Base-by-base conservation (phyloP, 2,797 vertebrate genomes). In the Spea hammondii region DNA sequence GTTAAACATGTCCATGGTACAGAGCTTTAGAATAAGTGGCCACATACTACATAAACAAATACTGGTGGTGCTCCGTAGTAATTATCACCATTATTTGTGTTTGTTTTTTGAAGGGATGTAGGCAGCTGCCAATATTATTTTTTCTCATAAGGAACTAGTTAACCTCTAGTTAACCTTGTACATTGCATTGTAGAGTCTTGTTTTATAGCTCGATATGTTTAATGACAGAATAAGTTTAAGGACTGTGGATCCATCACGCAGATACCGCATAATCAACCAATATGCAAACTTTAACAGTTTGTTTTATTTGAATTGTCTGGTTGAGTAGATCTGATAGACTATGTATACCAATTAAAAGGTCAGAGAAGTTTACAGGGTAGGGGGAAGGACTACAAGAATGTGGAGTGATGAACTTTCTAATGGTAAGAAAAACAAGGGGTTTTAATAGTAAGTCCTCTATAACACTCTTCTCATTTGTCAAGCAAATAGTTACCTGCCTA, bases 331-430 rank as follows among this genome's bases (percentile, higher is more conserved):
- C 32, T 32, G 32, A 32, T 32, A 32, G 32, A 32, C 32, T 32
- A 32, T 17, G 12, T 14, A 47, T 45, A 69, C 74, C 74, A 76
- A 48, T 76, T 50, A 49, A 76, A 76, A 76, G 74, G 65, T 76
- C 74, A 76, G 47, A 11, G 51, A 77, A 77, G 74, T 77, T 77
- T 77, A 69, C 68, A 77, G 54, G 50, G 74, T 65, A 46, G 74
- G 74, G 74, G 74, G 14, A 59, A 55, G 9, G 65, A n/a, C 1
- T 47, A 11, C 13, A 79, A 57, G 71, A 79, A 79, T 79, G 71
- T 74, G 14, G 53, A 74, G 65, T 53, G 65, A 32, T 74, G 72
- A 74, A 74, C 70, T 79, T 74, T 74, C 6, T 14, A 79, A 79
- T 70, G 65, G 78, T 69, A 74, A 79, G n/a, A 70, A 65, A 74